Base-by-base conservation (phyloP, 2,797 vertebrate genomes). In the Gallinago nigripennis region DNA sequence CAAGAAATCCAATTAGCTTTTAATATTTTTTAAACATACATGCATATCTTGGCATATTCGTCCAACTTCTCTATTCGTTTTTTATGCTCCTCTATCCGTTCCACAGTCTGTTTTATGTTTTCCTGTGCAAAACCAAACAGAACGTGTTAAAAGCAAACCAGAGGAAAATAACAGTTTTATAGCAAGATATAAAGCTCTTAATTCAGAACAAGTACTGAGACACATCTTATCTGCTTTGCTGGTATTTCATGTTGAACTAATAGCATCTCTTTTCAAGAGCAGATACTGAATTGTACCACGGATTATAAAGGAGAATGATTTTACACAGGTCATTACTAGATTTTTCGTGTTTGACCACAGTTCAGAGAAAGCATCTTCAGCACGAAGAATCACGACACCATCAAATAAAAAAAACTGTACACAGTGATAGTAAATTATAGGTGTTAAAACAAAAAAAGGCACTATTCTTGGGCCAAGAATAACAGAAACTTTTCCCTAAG, bases 51-150 rank as follows among this genome's bases (percentile, higher is more conserved):
- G 91, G 54, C 97, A 95, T 99, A 99, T 14, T 99, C 98, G 69
- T 99, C 98, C 88, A 99, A 94, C 92, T 99, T 99, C 87, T 99
- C 98, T 90, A 98, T 98, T 93, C 98, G 97, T 71, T 91, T 96
- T 72, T 97, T 98, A 89, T 98, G 96, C 50, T 99, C 98, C 81
- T 99, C 99, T 97, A 99, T 97, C 83, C 98, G 98, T 73, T 92
- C 97, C 94, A 98, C 95, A 88, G 84, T 94, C 79, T 98, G 98
- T 78, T 98, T 99, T 94, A 99, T 98, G 95, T 95, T 97, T 75
- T 48, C 98, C 99, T 99, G 95, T 31, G 96, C 37, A 95, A 63
- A 41, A 90, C 61, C 17, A 96, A 97, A 96, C 2, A 86, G 24
- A 86, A 79, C 0, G 3, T 24, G 66, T 92, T 57, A 82, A 94